These are phyloP conservation scores for Phyllostomus hastatus DNA, from an alignment of 2,113 vertebrate genomes.

Conservation along the genomic window DNA sequence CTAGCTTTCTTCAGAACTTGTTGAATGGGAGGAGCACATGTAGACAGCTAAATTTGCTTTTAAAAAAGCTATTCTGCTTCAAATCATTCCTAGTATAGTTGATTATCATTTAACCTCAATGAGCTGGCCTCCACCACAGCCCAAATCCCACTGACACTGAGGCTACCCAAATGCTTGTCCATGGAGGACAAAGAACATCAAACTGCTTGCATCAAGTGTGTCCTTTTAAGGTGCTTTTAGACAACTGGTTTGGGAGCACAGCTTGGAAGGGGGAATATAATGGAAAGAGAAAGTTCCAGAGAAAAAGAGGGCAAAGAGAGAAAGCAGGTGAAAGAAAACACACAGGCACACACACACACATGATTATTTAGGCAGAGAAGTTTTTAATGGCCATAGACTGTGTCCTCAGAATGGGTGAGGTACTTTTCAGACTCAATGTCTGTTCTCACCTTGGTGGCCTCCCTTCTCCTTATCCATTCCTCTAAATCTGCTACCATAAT, in stretches of 20 bases:
- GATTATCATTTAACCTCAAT: conserved; percentile 47
- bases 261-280: background rate
- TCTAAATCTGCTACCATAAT: conserved; percentile 19
- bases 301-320: background rate
- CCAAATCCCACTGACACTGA: background rate
- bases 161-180: conserved; percentile 19
- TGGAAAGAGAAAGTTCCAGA: background rate
- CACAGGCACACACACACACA: background rate
- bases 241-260: background rate
- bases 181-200: conserved; percentile 24
- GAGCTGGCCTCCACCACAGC: background rate
- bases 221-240: conserved; percentile 33
- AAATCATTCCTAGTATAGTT: conserved; percentile 5
- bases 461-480: background rate
- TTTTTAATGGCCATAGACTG: background rate
- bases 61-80: background rate
- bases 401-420: background rate
- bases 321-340: background rate
- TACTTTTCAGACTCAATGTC: background rate
- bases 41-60: conserved; percentile 40
- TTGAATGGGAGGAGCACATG: background rate
- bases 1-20: conserved; percentile 7
- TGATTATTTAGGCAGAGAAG: background rate
- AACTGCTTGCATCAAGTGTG: background rate
- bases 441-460: background rate